phyloP scores from a whole-genome alignment of 2,113 vertebrate genomes.

The Oriolus oriolus region DNA sequence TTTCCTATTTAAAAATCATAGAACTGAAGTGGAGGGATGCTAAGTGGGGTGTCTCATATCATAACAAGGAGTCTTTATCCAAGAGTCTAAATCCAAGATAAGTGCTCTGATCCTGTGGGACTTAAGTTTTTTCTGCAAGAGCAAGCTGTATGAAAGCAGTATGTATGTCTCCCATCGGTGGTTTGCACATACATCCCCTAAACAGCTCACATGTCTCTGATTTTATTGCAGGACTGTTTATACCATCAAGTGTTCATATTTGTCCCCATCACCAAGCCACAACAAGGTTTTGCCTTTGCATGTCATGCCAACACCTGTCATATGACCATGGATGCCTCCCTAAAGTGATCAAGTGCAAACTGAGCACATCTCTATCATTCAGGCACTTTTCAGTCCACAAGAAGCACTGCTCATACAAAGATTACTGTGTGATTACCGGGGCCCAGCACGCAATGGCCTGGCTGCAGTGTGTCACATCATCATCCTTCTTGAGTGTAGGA shows the following conservation, averaged over 20 bases:
- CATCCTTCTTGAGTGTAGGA: not conserved
- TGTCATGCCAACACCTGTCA: not conserved
- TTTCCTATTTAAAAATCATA: not conserved
- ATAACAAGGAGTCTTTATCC: not conserved
- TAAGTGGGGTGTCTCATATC: not conserved
- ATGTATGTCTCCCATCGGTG: not conserved
- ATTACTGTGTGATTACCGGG: not conserved
- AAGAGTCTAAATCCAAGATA: not conserved
- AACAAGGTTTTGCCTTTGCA: not conserved
- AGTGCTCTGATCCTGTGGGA: not conserved
- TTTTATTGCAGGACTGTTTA: not conserved
- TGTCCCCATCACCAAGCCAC: not conserved
- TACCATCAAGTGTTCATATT: not conserved
- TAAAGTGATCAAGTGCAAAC: not conserved
- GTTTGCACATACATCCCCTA: not conserved
- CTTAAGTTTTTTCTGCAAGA: not conserved
- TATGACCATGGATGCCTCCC: not conserved
- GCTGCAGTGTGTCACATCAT: not conserved
- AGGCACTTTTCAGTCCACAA: not conserved
- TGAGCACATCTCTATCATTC: not conserved
- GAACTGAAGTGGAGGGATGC: not conserved
- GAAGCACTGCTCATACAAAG: not conserved
- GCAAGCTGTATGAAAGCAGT: not conserved
- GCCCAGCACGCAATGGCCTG: accelerated
- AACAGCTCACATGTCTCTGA: not conserved